Conservation (phyloP, 2,888 invertebrate genomes). For the Caenorhabditis auriculariae region DNA sequence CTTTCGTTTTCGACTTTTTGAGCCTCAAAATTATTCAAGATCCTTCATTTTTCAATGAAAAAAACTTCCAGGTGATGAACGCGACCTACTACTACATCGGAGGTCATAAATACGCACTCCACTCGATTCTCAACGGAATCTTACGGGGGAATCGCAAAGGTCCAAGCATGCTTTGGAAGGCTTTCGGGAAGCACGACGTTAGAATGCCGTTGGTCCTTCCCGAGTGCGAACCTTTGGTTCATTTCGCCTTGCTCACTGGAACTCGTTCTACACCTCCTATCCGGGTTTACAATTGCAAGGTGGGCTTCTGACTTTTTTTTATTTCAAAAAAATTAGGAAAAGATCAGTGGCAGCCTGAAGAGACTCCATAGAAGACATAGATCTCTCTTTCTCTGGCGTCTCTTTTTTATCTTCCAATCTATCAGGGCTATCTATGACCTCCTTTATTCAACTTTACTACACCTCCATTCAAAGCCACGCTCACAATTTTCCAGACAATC, state of each 20-base stretch:
- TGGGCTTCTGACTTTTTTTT: no score
- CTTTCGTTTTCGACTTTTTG: no score
- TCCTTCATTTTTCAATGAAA: neutral
- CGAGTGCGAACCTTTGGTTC: constrained; percentile 65
- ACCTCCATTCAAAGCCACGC: neutral
- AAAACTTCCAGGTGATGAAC: constrained; percentile 66
- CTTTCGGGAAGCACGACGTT: constrained; percentile 66
- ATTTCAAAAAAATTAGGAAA: no score
- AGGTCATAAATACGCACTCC: constrained; percentile 66
- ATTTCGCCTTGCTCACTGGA: constrained; percentile 68
- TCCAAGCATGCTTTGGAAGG: constrained; percentile 64
- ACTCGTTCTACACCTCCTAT: constrained; percentile 68
- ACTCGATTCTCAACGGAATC: constrained; percentile 68
- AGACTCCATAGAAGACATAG: no score
- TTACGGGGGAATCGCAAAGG: constrained; percentile 66
- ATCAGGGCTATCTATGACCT: no score
- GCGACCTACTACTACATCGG: constrained; percentile 66
- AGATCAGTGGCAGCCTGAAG: no score
- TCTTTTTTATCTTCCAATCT: no score
- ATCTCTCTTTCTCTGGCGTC: no score
- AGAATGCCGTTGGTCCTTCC: constrained; percentile 64
- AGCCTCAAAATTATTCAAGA: neutral
- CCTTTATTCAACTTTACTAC: constrained; percentile 27
- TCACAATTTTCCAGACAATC: constrained; percentile 17
- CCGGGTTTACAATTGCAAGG: constrained; percentile 65